Percentiles rank a stretch among this genome's conserved stretches.
These are phyloP conservation scores for Fragariocoptes setiger DNA, from an alignment of 1,140 invertebrate species.

Conservation along the genomic window DNA sequence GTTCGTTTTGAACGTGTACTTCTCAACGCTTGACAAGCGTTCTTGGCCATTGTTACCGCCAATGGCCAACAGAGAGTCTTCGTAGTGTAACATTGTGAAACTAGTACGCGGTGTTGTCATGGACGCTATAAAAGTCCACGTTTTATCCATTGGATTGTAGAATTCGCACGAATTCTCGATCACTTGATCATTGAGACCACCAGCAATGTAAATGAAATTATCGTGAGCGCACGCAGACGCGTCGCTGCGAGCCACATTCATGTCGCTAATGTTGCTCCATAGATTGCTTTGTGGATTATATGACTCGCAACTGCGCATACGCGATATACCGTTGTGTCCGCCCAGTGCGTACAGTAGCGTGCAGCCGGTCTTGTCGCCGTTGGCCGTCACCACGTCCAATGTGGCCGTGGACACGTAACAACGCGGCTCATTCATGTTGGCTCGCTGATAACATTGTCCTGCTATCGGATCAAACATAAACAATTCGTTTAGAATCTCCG, in stretches of 20 bases:
- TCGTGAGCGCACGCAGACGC: slow-evolving; percentile 21
- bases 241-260: slow-evolving; percentile 36
- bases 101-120: slow-evolving; percentile 45
- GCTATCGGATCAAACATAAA: slow-evolving; percentile 27
- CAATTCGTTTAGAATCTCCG: slow-evolving; percentile 32
- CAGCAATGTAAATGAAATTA: slow-evolving; percentile 35
- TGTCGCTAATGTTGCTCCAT: slow-evolving; percentile 7
- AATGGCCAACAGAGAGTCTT: slow-evolving; percentile 33
- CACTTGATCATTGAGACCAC: slow-evolving; percentile 20
- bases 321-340: slow-evolving; percentile 6
- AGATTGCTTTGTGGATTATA: slow-evolving; percentile 1
- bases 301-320: slow-evolving; percentile 6
- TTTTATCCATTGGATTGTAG: slow-evolving; percentile 17
- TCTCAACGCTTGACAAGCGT: slow-evolving; percentile 8
- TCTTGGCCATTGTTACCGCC: slow-evolving; percentile 38
- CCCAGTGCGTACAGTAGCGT: slow-evolving; percentile 6
- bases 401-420: slow-evolving; percentile 25
- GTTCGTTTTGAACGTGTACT: slow-evolving; percentile 6
- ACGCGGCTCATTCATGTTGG: slow-evolving; percentile 5
- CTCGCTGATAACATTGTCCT: neutral
- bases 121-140: slow-evolving; percentile 34
- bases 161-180: slow-evolving; percentile 18
- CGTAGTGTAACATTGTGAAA: slow-evolving; percentile 34
- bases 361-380: no score
- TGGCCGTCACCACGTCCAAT: no score